Evolutionary conservation across 2,113 vertebrate genomes (phyloP), one percentile per base, ranked within the genome.

Genomic region (Barnardius zonarius): DNA sequence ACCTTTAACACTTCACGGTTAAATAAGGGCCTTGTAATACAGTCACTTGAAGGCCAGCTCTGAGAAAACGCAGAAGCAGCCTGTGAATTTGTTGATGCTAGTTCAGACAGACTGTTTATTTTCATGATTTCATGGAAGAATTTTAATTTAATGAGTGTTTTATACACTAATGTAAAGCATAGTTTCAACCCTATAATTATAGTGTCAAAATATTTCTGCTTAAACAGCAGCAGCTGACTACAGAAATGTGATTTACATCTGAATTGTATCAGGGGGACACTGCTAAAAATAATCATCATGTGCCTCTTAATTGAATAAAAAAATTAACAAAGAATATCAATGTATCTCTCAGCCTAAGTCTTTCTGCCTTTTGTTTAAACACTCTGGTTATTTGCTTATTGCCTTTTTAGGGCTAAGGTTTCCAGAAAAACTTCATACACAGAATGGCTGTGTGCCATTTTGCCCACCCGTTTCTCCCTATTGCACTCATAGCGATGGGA

Each of bases 81-180:
- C 98, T 98, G 98, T 94, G 98, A 98, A 98, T 98, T 98, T 98
- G 98, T 98, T 98, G 98, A 98, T 99, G 98, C 98, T 98, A 99
- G 97, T 98, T 98, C 98, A 98, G 98, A 98, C 98, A 97, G 97
- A 97, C 99, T 99, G 99, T 99, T 99, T 99, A 99, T 99, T 99
- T 99, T 99, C 98, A 99, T 98, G 98, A 96, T 98, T 98, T 98
- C 98, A 98, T 99, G 97, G 98, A 99, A 98, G 98, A 99, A 99
- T 99, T 99, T 99, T 98, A 99, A 99, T 99, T 99, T 98, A 99
- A 98, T 98, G 98, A 98, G 98, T 98, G 98, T 98, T 98, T 99
- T 99, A 94, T 98, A 98, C 98, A 98, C 98, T 98, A 98, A 98
- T 98, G 98, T 98, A 99, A 99, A 98, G 98, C 98, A 99, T 98